These are phyloP conservation scores for Siniperca scherzeri DNA, from an alignment of 2,797 vertebrate species.

Conservation along the genomic window DNA sequence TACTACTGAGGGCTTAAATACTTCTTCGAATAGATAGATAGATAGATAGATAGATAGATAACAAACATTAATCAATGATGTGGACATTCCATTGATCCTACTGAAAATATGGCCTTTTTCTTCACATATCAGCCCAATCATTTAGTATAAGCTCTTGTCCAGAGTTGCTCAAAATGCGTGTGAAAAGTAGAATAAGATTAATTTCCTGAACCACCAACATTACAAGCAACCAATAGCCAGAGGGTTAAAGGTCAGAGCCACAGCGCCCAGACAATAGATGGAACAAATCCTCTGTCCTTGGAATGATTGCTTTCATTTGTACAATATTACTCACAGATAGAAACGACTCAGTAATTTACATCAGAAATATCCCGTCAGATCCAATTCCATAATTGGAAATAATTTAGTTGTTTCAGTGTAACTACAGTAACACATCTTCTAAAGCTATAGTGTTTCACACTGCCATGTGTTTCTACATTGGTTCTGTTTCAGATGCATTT, in stretches of 20 bases:
- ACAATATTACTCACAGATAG: background rate
- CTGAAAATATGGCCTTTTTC: background rate
- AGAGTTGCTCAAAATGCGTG: constrained; percentile 14
- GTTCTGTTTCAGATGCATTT: background rate
- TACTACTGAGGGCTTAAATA: background rate
- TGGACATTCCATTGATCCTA: background rate
- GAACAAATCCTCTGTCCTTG: constrained; percentile 33
- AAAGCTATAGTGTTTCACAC: background rate
- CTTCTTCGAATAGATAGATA: background rate
- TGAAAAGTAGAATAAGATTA: constrained; percentile 18
- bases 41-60: background rate
- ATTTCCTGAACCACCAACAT: constrained; percentile 46
- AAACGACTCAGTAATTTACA: background rate
- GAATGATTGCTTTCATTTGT: constrained; percentile 22
- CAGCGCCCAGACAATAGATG: constrained; percentile 21
- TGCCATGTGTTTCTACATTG: background rate
- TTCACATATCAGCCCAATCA: background rate
- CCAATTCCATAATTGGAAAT: background rate
- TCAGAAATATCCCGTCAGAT: background rate
- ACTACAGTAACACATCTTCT: background rate
- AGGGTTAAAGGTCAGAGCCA: constrained; percentile 52
- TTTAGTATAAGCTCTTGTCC: background rate
- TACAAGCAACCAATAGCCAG: constrained; percentile 1
- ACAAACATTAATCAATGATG: background rate
- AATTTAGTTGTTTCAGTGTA: background rate